Evolutionary conservation across 1,140 invertebrate genomes (phyloP).

Genomic region (Globodera rostochiensis): DNA sequence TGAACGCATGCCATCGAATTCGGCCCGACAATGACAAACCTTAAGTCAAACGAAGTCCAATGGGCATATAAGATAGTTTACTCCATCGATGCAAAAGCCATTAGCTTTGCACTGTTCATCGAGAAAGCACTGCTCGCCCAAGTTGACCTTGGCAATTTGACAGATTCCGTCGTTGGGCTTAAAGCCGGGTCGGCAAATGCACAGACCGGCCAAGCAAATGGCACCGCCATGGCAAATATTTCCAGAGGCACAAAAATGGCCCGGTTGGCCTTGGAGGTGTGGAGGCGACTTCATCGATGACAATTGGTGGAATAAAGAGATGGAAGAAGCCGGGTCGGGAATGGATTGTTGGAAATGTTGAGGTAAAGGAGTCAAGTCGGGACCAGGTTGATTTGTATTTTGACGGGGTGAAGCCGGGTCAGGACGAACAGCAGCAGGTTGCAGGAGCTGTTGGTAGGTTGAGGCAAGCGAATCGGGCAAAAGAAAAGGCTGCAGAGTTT

Average conservation of each 20-base stretch:
- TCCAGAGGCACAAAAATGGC: constrained; percentile 30
- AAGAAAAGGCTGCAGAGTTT: neutral
- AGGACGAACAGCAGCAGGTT: neutral
- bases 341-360: neutral
- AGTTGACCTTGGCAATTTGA: constrained; percentile 43
- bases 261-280: constrained; percentile 30
- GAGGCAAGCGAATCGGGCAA: neutral
- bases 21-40: constrained; percentile 10
- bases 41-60: constrained; percentile 16
- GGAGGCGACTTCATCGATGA: neutral
- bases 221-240: constrained; percentile 29
- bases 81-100: constrained; percentile 50
- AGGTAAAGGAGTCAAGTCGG: neutral
- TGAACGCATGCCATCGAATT: neutral
- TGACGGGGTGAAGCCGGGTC: neutral
- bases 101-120: constrained; percentile 55
- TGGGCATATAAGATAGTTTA: constrained; percentile 10
- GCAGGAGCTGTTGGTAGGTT: neutral
- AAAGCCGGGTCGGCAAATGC: constrained; percentile 55
- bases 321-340: neutral
- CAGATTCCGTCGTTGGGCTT: constrained; percentile 46
- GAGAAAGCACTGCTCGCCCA: constrained; percentile 53
- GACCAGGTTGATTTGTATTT: neutral
- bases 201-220: constrained; percentile 44
- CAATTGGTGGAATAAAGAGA: neutral